A percentile compares a stretch with the other conserved stretches of the same genome.
Evolutionary conservation across 2,113 vertebrate genomes (phyloP).

Genomic region (Plestiodon gilberti): DNA sequence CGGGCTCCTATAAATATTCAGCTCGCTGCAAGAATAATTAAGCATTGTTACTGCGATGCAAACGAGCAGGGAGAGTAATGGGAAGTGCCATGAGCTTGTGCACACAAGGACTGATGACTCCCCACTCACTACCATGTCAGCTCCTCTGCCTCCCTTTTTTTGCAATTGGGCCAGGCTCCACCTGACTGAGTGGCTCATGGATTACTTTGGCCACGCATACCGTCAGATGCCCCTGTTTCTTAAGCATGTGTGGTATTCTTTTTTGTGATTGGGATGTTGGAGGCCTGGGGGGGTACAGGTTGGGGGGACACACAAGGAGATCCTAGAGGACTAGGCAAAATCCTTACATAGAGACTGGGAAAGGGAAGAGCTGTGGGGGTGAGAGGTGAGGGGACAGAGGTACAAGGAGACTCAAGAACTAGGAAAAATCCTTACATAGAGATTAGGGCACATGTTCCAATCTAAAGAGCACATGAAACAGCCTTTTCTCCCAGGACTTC

Average conservation of each 20-base stretch:
- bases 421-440: no score
- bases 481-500: no score
- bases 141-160: background rate
- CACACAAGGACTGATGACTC: background rate
- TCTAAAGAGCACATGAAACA: no score
- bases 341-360: background rate
- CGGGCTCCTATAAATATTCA: conserved; percentile 38
- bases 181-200: background rate
- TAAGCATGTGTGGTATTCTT: background rate
- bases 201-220: background rate
- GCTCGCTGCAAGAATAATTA: conserved; percentile 36
- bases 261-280: no score
- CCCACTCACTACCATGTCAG: background rate
- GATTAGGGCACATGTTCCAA: no score
- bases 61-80: background rate
- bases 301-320: background rate
- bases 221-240: background rate
- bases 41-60: background rate
- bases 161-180: background rate
- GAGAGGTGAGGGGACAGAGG: background rate
- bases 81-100: background rate
- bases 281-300: background rate
- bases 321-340: background rate
- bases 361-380: background rate
- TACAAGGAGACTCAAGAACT: no score